Evolutionary conservation across 2,888 invertebrate species (phyloP).

Genomic region (Acronicta aceris): DNA sequence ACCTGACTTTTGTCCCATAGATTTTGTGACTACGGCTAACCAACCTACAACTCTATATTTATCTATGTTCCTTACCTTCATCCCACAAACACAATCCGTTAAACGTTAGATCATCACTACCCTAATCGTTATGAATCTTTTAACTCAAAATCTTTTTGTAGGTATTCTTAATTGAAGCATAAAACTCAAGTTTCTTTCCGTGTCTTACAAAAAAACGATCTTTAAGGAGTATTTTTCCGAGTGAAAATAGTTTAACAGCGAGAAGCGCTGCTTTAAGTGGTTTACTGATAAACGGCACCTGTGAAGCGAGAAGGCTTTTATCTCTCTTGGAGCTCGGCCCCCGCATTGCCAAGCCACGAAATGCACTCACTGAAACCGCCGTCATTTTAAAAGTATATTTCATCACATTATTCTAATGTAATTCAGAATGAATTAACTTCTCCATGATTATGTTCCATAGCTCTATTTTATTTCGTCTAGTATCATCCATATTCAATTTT

Average conservation of each 20-base stretch:
- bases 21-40: too few relatives aligned
- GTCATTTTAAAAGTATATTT: slow-evolving; percentile 45
- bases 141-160: slow-evolving; percentile 14
- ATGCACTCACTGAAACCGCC: slow-evolving; percentile 38
- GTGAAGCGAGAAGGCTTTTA: slow-evolving; percentile 67
- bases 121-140: slow-evolving; percentile 9
- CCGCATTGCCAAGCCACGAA: slow-evolving; percentile 55
- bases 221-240: slow-evolving; percentile 47
- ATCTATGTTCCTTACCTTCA: too few relatives aligned
- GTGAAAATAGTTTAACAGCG: slow-evolving; percentile 60
- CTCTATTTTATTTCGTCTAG: slow-evolving; percentile 11
- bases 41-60: too few relatives aligned
- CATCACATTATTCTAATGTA: slow-evolving; percentile 35
- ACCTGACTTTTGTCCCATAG: too few relatives aligned
- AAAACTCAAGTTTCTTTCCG: slow-evolving; percentile 31
- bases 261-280: slow-evolving; percentile 63
- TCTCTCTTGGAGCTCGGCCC: slow-evolving; percentile 53
- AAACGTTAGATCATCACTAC: too few relatives aligned
- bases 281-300: slow-evolving; percentile 69
- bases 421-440: slow-evolving; percentile 28
- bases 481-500: slow-evolving; percentile 18
- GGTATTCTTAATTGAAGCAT: slow-evolving; percentile 33
- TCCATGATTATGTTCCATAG: slow-evolving; percentile 5
- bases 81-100: too few relatives aligned
- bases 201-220: slow-evolving; percentile 38